A percentile compares a stretch with the other conserved stretches of the same genome.
Conservation (phyloP, 2,113 vertebrate genomes). For the Ochotona curzoniae region DNA sequence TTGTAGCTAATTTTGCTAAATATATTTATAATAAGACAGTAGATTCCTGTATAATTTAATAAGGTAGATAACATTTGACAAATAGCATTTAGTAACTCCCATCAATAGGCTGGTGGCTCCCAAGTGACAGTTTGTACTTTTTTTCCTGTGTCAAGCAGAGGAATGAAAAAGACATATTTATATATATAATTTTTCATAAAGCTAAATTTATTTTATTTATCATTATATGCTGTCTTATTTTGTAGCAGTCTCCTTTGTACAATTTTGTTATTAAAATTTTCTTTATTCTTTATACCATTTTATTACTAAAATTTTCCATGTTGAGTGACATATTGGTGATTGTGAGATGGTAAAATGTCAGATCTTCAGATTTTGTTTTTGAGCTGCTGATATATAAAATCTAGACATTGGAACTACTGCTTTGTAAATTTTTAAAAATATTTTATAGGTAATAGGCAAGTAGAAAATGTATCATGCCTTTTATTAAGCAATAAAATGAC, state of each 20-base stretch:
- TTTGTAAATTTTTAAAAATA: not conserved
- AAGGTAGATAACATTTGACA: conserved; percentile 42
- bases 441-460: conserved; percentile 33
- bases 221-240: not conserved
- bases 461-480: conserved; percentile 17
- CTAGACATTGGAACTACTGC: not conserved
- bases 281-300: conserved; percentile 4
- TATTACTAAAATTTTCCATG: conserved; percentile 39
- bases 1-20: conserved; percentile 19
- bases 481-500: conserved; percentile 20
- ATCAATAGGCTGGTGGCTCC: not conserved
- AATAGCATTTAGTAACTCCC: conserved; percentile 42
- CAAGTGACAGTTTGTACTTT: not conserved
- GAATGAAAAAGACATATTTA: not conserved
- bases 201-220: conserved; percentile 25
- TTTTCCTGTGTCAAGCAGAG: not conserved
- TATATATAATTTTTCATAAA: not conserved
- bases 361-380: conserved; percentile 4
- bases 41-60: not conserved
- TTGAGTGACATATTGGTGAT: conserved; percentile 10
- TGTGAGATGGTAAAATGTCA: conserved; percentile 23
- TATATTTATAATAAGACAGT: not conserved
- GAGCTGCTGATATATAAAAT: conserved; percentile 27
- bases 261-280: conserved; percentile 45
- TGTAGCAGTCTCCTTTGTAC: not conserved